Conservation (phyloP, 2,797 vertebrate genomes). For the Pseudochirops corinnae region DNA sequence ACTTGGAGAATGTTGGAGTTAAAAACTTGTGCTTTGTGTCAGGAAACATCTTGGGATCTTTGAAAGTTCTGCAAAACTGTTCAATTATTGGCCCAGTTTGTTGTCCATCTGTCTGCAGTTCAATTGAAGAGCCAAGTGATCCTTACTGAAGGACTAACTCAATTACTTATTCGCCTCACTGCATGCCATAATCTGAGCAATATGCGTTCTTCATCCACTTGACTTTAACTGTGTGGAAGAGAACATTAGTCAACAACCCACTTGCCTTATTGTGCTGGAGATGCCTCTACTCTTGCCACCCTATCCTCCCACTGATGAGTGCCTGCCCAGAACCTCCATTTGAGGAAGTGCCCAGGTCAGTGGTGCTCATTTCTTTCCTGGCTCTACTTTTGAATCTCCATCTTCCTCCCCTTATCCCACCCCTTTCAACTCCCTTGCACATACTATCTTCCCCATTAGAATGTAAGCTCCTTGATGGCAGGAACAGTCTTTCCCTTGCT, state of each 20-base stretch:
- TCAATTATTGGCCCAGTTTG: not conserved
- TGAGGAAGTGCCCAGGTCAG: not conserved
- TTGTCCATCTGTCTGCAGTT: not conserved
- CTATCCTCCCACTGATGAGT: not conserved
- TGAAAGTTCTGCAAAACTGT: not conserved
- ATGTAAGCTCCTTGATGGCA: not conserved
- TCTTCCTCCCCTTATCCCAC: not conserved
- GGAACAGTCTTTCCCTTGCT: not conserved
- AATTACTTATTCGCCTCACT: not conserved
- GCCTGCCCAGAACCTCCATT: not conserved
- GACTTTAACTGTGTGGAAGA: not conserved
- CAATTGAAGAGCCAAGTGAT: not conserved
- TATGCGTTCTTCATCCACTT: not conserved
- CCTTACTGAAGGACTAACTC: not conserved
- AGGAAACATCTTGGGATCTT: not conserved
- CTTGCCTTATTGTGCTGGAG: not conserved
- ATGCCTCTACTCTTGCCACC: not conserved
- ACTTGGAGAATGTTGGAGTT: not conserved
- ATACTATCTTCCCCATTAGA: not conserved
- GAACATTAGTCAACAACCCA: not conserved
- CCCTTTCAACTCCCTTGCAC: not conserved
- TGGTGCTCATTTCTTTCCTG: not conserved
- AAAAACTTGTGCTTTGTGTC: not conserved
- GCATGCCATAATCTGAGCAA: not conserved
- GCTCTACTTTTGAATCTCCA: not conserved